Conservation (phyloP, 2,113 vertebrate species). For the Phalacrocorax aristotelis region DNA sequence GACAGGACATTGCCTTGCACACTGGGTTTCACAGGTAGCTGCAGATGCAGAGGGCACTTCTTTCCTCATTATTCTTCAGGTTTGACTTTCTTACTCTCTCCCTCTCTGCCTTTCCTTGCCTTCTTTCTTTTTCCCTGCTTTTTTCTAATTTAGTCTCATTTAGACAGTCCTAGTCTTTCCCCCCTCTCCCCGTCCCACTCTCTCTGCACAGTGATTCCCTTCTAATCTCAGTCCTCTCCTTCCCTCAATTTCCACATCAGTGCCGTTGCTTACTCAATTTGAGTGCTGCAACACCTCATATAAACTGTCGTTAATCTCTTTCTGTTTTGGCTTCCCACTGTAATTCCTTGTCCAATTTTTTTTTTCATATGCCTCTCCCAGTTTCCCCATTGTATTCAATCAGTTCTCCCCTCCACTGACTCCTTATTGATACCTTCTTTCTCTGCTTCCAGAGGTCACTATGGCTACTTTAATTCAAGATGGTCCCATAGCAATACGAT, state of each 20-base stretch:
- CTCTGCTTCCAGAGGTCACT: background rate
- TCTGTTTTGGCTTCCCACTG: background rate
- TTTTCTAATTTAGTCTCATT: background rate
- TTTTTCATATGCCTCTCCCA: background rate
- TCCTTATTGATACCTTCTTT: background rate
- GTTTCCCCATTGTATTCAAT: background rate
- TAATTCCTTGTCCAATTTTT: background rate
- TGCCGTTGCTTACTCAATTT: background rate
- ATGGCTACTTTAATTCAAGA: background rate
- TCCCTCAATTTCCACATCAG: rapidly evolving
- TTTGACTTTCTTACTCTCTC: background rate
- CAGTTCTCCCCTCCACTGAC: background rate
- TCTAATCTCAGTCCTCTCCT: background rate
- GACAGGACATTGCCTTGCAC: rapidly evolving
- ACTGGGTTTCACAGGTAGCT: background rate
- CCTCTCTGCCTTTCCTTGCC: background rate
- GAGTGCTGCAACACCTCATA: background rate
- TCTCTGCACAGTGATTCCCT: background rate
- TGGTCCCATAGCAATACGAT: background rate
- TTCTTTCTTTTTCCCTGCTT: background rate
- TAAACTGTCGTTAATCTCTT: background rate
- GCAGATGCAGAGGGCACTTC: background rate
- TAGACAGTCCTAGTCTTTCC: background rate
- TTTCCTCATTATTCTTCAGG: background rate
- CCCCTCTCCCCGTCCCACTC: background rate